Percentiles rank a stretch among this genome's conserved stretches.
phyloP scores from a whole-genome alignment of 2,888 invertebrate species.

The Trachelus iudaicus region DNA sequence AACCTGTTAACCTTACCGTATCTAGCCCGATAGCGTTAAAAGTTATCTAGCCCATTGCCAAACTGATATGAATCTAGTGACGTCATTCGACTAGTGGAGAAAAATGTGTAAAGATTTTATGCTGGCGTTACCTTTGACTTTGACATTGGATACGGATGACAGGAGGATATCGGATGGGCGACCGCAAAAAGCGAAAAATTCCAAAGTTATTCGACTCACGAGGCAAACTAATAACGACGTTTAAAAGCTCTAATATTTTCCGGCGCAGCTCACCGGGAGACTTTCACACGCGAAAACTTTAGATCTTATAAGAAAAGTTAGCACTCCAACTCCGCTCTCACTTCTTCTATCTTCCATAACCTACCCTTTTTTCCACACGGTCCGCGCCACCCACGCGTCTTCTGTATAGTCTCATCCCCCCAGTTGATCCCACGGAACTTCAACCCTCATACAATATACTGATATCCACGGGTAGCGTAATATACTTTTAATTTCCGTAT shows the following conservation, averaged over 20 bases:
- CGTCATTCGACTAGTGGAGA: neutral
- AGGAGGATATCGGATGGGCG: neutral
- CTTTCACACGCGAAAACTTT: conserved; percentile 58
- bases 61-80: neutral
- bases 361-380: conserved; percentile 2
- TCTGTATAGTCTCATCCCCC: conserved; percentile 20
- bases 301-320: conserved; percentile 63
- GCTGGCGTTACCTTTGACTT: neutral
- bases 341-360: conserved; percentile 42
- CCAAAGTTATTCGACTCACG: conserved; percentile 52
- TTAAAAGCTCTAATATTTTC: conserved; percentile 60
- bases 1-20: neutral
- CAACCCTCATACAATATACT: conserved; percentile 10
- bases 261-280: conserved; percentile 38
- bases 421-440: conserved; percentile 23
- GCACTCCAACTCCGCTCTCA: conserved; percentile 41
- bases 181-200: conserved; percentile 10
- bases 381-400: conserved; percentile 16
- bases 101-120: neutral
- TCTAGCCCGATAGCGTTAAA: neutral
- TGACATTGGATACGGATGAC: neutral
- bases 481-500: conserved; percentile 64
- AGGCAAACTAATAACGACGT: conserved; percentile 60
- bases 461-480: conserved; percentile 47
- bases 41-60: neutral